Percentiles rank a stretch among this genome's conserved stretches.
phyloP scores from a whole-genome alignment of 92 coral and sea anemone genomes.

The Hydrozoanthus gracilis region DNA sequence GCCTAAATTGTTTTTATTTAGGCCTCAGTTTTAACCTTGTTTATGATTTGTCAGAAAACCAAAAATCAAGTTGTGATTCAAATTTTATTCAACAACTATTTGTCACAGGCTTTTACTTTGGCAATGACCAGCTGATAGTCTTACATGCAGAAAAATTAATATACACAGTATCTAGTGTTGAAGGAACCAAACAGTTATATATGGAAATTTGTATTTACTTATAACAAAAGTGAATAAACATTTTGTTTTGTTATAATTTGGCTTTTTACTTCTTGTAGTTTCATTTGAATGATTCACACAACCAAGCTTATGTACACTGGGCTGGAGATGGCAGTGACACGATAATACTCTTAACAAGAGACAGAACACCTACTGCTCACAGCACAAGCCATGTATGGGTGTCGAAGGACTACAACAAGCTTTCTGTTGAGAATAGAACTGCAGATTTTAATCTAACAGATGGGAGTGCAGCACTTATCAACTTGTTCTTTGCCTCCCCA shows the following conservation, averaged over 20 bases:
- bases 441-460: slow-evolving; percentile 43
- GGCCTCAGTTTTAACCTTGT: too few species aligned
- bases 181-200: not conserved
- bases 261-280: slow-evolving; percentile 59
- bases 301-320: slow-evolving; percentile 92
- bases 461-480: slow-evolving; percentile 62
- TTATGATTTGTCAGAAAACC: too few species aligned
- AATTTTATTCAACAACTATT: too few species aligned
- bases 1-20: too few species aligned
- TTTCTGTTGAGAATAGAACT: slow-evolving; percentile 68
- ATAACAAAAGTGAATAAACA: not conserved
- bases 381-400: slow-evolving; percentile 94
- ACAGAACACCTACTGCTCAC: slow-evolving; percentile 36
- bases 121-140: too few species aligned
- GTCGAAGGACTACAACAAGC: slow-evolving; percentile 81
- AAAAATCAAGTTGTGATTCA: too few species aligned
- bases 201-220: not conserved
- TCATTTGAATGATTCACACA: slow-evolving; percentile 82
- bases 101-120: too few species aligned
- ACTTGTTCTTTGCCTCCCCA: slow-evolving; percentile 82
- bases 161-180: too few species aligned
- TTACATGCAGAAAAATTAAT: too few species aligned
- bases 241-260: not conserved
- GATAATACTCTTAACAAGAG: slow-evolving; percentile 83
- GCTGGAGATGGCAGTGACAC: slow-evolving; percentile 91